phyloP scores from a whole-genome alignment of 2,797 vertebrate species.

The Lagodon rhomboides region DNA sequence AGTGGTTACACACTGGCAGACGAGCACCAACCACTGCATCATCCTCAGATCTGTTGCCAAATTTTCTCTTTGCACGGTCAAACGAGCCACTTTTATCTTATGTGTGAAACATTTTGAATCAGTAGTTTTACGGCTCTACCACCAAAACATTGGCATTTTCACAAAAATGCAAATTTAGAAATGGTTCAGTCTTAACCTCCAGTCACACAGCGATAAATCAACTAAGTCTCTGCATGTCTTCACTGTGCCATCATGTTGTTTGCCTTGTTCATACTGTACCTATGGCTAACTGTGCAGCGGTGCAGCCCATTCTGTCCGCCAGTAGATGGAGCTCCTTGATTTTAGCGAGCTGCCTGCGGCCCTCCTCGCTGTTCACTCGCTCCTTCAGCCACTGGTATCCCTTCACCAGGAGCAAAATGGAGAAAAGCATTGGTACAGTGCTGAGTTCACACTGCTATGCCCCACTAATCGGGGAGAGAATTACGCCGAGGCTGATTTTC shows the following conservation, averaged over 20 bases:
- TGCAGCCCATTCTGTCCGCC: conserved; percentile 91
- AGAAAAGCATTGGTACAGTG: conserved; percentile 43
- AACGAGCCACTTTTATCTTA: neutral
- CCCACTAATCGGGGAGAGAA: conserved; percentile 31
- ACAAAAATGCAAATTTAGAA: neutral
- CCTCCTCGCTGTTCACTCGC: conserved; percentile 90
- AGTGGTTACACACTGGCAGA: neutral
- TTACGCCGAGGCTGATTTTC: conserved; percentile 32
- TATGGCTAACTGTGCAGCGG: conserved; percentile 92
- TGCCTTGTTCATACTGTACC: conserved; percentile 77
- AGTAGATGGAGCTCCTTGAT: conserved; percentile 93
- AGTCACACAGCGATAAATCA: neutral
- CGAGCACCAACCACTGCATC: neutral
- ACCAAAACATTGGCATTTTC: neutral
- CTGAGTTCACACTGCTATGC: conserved; percentile 47
- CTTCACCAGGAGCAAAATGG: conserved; percentile 75
- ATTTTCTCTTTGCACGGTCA: neutral
- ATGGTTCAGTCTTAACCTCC: neutral
- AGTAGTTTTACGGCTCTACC: neutral
- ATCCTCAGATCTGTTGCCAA: neutral
- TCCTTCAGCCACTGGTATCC: conserved; percentile 95
- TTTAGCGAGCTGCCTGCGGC: conserved; percentile 91
- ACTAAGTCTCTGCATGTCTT: neutral
- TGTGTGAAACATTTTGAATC: conserved; percentile 11
- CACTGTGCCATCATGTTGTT: neutral